phyloP scores from a whole-genome alignment of 2,797 vertebrate species.

The Sebastes hubbsi region DNA sequence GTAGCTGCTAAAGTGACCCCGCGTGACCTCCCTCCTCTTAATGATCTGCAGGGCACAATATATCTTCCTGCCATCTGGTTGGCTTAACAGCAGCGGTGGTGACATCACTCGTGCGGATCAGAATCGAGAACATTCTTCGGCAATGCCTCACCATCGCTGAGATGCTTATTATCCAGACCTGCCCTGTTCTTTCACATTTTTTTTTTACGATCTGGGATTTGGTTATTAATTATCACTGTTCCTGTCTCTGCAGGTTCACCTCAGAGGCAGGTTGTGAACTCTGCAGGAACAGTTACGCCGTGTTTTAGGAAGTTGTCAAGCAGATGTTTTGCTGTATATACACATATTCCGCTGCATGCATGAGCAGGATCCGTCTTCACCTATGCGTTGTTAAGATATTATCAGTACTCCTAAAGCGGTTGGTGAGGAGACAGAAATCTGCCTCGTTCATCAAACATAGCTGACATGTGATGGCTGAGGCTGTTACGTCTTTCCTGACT shows the following conservation, averaged over 20 bases:
- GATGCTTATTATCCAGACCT: constrained; percentile 74
- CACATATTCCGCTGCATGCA: background rate
- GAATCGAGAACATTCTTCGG: constrained; percentile 71
- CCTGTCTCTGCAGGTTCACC: constrained; percentile 37
- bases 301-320: constrained; percentile 40
- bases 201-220: constrained; percentile 46
- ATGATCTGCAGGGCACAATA: constrained; percentile 41
- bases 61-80: constrained; percentile 67
- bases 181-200: constrained; percentile 49
- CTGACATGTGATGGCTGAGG: constrained; percentile 35
- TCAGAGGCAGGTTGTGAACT: constrained; percentile 42
- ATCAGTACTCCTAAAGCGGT: constrained; percentile 13
- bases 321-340: constrained; percentile 1
- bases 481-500: constrained; percentile 29
- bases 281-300: background rate
- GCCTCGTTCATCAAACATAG: constrained; percentile 44
- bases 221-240: constrained; percentile 29
- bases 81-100: constrained; percentile 53
- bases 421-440: constrained; percentile 25
- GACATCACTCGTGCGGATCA: constrained; percentile 73
- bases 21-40: constrained; percentile 7
- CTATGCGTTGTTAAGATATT: constrained; percentile 28
- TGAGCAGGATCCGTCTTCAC: constrained; percentile 44
- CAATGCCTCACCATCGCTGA: constrained; percentile 61
- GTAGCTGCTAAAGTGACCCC: constrained; percentile 53